phyloP scores from a whole-genome alignment of 2,888 invertebrate genomes.

The Ochropacha duplaris region DNA sequence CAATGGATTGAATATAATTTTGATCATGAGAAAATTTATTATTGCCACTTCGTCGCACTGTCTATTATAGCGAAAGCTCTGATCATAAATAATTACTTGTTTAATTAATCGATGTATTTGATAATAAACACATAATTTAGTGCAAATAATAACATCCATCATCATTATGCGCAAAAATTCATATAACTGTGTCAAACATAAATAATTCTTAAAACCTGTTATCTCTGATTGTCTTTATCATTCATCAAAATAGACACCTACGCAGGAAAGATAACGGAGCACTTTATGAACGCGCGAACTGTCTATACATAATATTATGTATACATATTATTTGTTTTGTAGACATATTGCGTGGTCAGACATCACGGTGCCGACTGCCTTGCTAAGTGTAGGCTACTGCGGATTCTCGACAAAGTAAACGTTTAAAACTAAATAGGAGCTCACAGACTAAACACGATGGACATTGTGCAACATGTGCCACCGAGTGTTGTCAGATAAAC shows the following conservation, averaged over 20 bases:
- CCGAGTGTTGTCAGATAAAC: constrained; percentile 15
- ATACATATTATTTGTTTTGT: constrained; percentile 18
- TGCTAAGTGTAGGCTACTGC: constrained; percentile 36
- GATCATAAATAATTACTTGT: no score
- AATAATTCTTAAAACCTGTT: not conserved
- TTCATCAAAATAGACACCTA: constrained; percentile 3
- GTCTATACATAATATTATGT: not conserved
- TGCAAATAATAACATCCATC: not conserved
- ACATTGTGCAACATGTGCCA: constrained; percentile 30
- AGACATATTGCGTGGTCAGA: constrained; percentile 41
- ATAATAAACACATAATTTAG: not conserved
- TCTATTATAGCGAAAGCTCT: not conserved
- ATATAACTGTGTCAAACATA: not conserved
- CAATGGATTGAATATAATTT: constrained; percentile 27
- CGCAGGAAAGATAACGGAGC: not conserved
- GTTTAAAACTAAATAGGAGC: constrained; percentile 37
- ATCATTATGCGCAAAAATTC: not conserved
- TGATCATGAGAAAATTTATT: not conserved
- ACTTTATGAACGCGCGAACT: not conserved
- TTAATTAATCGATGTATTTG: not conserved
- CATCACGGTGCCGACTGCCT: constrained; percentile 41
- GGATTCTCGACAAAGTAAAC: constrained; percentile 45
- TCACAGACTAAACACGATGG: constrained; percentile 42
- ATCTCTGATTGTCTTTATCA: not conserved
- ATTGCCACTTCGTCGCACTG: not conserved